Evolutionary conservation across 2,888 invertebrate genomes (phyloP).

Genomic region (Pollenia griseotomentosa): DNA sequence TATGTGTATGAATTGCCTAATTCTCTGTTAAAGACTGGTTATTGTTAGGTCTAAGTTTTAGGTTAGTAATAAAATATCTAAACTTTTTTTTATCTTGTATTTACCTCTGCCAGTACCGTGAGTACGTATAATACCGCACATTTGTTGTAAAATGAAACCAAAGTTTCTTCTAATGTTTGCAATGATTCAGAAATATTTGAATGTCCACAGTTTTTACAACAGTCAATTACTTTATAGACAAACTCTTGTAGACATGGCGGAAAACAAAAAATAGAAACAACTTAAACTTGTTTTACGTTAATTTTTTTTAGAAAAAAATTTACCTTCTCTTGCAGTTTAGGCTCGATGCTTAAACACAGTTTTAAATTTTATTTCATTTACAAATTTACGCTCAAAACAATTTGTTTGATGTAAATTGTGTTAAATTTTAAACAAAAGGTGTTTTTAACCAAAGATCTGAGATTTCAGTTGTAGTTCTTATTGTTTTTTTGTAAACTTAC

Average conservation of each 20-base stretch:
- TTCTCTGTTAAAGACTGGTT: conserved; percentile 44
- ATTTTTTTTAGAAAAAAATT: neutral
- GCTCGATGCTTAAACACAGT: conserved; percentile 15
- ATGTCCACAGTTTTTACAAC: conserved; percentile 31
- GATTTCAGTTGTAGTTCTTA: too few relatives aligned
- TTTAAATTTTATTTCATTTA: conserved; percentile 13
- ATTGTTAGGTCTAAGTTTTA: conserved; percentile 27
- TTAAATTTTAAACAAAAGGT: too few relatives aligned
- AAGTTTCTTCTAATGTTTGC: conserved; percentile 39
- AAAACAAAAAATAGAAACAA: conserved; percentile 31
- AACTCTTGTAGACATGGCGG: conserved; percentile 18
- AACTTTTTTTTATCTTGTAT: conserved; percentile 6
- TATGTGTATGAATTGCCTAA: conserved; percentile 34
- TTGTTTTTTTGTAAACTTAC: too few relatives aligned
- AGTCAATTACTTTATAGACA: conserved; percentile 15
- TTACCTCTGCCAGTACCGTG: conserved; percentile 26
- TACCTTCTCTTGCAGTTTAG: conserved; percentile 22
- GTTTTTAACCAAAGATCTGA: too few relatives aligned
- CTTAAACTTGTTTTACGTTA: conserved; percentile 57
- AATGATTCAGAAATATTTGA: conserved; percentile 58
- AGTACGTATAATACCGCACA: conserved; percentile 11
- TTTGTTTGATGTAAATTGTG: neutral
- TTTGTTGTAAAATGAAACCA: conserved; percentile 30
- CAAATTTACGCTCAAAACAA: conserved; percentile 3
- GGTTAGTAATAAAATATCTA: conserved; percentile 25